A percentile compares a stretch with the other conserved stretches of the same genome.
These are phyloP conservation scores for Perizoma affinitatum DNA, from an alignment of 2,888 invertebrate species.

Conservation along the genomic window DNA sequence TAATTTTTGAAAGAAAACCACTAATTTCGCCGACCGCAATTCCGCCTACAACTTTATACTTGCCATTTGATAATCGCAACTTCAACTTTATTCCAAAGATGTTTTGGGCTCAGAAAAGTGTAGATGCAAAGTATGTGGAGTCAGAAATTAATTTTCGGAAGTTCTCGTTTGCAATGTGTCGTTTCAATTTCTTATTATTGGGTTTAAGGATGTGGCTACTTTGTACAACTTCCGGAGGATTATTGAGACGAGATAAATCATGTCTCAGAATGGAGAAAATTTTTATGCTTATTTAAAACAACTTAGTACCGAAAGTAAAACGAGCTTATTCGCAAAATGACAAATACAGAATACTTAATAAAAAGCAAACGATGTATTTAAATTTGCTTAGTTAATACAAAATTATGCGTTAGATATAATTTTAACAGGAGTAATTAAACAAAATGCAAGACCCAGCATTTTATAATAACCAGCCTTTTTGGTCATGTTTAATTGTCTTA, in stretches of 20 bases:
- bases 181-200: conserved; percentile 24
- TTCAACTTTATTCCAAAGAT: conserved; percentile 4
- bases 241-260: conserved; percentile 25
- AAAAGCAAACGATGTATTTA: too few relatives aligned
- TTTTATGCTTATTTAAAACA: too few relatives aligned
- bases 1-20: conserved; percentile 28
- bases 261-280: too few relatives aligned
- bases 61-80: neutral
- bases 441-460: too few relatives aligned
- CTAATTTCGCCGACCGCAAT: conserved; percentile 25
- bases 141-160: conserved; percentile 26
- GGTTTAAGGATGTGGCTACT: conserved; percentile 30
- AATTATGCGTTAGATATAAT: too few relatives aligned
- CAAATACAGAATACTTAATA: too few relatives aligned
- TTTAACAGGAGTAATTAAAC: too few relatives aligned
- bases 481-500: too few relatives aligned
- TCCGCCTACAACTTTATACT: neutral
- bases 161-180: conserved; percentile 38
- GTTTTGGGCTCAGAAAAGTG: neutral
- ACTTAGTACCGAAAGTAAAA: too few relatives aligned
- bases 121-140: neutral
- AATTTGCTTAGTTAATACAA: too few relatives aligned
- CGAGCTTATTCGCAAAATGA: too few relatives aligned
- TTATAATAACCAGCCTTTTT: too few relatives aligned
- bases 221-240: conserved; percentile 20